Percentiles rank a stretch among this genome's conserved stretches.
phyloP scores from a whole-genome alignment of 2,888 invertebrate species.

The Xanthorhoe designata region DNA sequence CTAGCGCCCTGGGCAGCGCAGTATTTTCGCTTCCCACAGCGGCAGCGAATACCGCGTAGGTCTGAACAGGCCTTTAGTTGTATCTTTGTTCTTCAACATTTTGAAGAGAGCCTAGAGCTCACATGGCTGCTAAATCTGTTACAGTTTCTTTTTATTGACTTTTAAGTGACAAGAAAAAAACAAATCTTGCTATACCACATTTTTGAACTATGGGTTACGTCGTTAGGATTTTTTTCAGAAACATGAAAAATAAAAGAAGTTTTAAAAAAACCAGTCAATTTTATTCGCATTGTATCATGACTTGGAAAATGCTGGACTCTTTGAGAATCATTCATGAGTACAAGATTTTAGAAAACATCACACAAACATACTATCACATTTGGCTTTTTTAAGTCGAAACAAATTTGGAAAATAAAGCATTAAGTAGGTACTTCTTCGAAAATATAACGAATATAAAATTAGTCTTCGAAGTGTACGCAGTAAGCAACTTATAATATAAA shows the following conservation, averaged over 20 bases:
- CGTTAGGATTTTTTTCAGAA: not conserved
- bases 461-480: not conserved
- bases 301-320: slow-evolving; percentile 34
- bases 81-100: no score
- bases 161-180: no score
- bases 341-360: slow-evolving; percentile 16
- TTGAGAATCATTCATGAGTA: slow-evolving; percentile 32
- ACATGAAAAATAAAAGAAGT: slow-evolving; percentile 10
- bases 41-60: no score
- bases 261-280: slow-evolving; percentile 53
- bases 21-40: no score
- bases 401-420: not conserved
- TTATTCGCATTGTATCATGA: slow-evolving; percentile 51
- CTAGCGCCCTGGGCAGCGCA: no score
- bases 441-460: not conserved
- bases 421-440: not conserved
- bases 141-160: no score
- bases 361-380: slow-evolving; percentile 33
- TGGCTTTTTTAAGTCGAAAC: slow-evolving; percentile 9
- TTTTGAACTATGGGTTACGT: no score
- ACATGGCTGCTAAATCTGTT: no score
- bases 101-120: no score
- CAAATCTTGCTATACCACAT: no score
- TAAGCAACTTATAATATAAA: slow-evolving; percentile 11
- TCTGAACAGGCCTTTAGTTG: no score